Evolutionary conservation across 2,888 invertebrate genomes (phyloP), one percentile per base, ranked within the genome.

Genomic region (Germaria angustata): DNA sequence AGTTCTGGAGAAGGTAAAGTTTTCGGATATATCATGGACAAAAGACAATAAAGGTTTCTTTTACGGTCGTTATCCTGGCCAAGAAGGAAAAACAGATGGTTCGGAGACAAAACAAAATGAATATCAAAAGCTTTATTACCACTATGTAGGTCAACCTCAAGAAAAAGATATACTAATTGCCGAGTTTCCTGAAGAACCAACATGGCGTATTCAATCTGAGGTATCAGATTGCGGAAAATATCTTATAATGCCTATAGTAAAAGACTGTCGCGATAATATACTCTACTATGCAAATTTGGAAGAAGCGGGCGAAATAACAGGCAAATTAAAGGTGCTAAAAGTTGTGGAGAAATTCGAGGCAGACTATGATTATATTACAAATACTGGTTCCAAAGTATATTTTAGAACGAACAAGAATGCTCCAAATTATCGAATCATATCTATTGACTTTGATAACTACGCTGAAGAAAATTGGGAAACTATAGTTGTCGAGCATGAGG

Each of bases 21-120:
- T 96, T 91, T 96, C 98, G 1, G 93, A 95, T 13, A 94, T 99
- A 92, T 93, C 96, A 0, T 99, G 99, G 99, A 97, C 97, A 32
- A 97, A 97, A 89, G 98, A 99, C 91, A 95, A 98, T 90, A 94
- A 95, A 88, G 99, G 99, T 51, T 93, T 99, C 86, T 99, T 99
- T 92, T 99, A 99, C 91, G 96, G 95, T 73, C 93, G 95, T 36
- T 98, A 97, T 91, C 95, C 96, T 1, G 95, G 95, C 59, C 95
- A 95, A 88, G 93, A 93, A 66, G 97, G 96, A 32, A 96, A 96
- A 92, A 94, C 95, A 2, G 98, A 98, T 92, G 99, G 99, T 1
- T 97, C 97, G 0, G 98, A 98, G 92, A 98, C 98, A 0, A 94
- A 94, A 80, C 94, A 95, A 86, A 97, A 96, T 90, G 93, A 95